A percentile compares a stretch with the other conserved stretches of the same genome.
Conservation (phyloP, 1,140 invertebrate genomes). For the Aphaenogaster floridana region DNA sequence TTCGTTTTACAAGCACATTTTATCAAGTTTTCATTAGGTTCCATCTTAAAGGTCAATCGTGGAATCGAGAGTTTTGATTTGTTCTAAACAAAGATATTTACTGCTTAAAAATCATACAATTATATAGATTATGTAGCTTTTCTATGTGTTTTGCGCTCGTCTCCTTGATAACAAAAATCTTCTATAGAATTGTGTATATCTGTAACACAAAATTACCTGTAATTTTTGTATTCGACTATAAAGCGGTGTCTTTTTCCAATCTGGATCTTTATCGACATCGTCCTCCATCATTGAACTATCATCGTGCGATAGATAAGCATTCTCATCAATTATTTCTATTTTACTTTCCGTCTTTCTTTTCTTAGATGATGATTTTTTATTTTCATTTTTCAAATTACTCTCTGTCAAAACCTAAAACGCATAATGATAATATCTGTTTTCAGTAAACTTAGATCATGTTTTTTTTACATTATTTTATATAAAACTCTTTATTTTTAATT, state of each 20-base stretch:
- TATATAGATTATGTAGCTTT: neutral
- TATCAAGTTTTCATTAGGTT: constrained; percentile 83
- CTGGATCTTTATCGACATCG: constrained; percentile 89
- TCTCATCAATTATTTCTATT: constrained; percentile 1
- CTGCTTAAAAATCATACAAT: neutral
- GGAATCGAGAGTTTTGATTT: constrained; percentile 62
- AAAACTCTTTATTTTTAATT: constrained; percentile 70
- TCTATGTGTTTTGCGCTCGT: neutral
- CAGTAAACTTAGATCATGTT: neutral
- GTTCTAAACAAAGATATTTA: constrained; percentile 70
- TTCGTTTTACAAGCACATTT: constrained; percentile 89
- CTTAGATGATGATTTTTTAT: neutral
- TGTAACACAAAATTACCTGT: constrained; percentile 29
- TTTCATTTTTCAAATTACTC: constrained; percentile 41
- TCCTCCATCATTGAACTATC: constrained; percentile 83
- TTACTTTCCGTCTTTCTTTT: neutral
- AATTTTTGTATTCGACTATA: constrained; percentile 79
- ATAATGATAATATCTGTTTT: neutral
- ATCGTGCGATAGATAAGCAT: constrained; percentile 66
- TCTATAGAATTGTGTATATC: neutral
- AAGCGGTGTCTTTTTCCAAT: constrained; percentile 90
- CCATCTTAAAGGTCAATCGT: constrained; percentile 83
- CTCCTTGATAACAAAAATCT: neutral
- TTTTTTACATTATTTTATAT: constrained; percentile 53
- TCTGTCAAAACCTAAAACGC: constrained; percentile 64